Evolutionary conservation across 2,113 vertebrate genomes (phyloP).

Genomic region (Colossoma macropomum): DNA sequence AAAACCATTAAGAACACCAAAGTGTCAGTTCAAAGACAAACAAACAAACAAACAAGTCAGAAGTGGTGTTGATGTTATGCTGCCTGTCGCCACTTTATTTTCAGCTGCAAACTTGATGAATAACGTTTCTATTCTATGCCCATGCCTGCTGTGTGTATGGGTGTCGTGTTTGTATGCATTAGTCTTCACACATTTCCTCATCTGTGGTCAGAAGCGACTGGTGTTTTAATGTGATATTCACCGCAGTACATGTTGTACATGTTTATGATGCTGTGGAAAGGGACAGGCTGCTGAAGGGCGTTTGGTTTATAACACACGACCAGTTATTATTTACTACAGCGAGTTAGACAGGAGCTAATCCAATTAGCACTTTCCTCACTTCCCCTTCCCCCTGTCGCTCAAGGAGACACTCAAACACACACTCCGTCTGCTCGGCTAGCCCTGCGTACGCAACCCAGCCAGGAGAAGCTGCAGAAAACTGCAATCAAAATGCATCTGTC

Average conservation of each 20-base stretch:
- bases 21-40: too few relatives aligned
- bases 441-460: conserved; percentile 49
- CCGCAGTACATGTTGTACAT: conserved; percentile 34
- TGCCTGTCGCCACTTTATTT: too few relatives aligned
- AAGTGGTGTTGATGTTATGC: too few relatives aligned
- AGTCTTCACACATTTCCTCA: background rate
- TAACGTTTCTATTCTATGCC: background rate
- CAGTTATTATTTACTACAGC: conserved; percentile 51
- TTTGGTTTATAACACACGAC: conserved; percentile 49
- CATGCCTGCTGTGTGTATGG: background rate
- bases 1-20: too few relatives aligned
- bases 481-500: conserved; percentile 63
- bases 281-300: conserved; percentile 41
- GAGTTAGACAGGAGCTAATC: conserved; percentile 54
- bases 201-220: conserved; percentile 13
- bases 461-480: conserved; percentile 52
- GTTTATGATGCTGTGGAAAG: conserved; percentile 38
- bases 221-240: conserved; percentile 14
- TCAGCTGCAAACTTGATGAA: too few relatives aligned
- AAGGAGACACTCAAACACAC: conserved; percentile 48
- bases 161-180: background rate
- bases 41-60: too few relatives aligned
- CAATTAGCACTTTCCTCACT: conserved; percentile 53
- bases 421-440: conserved; percentile 15
- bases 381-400: conserved; percentile 39